phyloP scores from a whole-genome alignment of 2,113 vertebrate genomes.

The Hippocampus zosterae region DNA sequence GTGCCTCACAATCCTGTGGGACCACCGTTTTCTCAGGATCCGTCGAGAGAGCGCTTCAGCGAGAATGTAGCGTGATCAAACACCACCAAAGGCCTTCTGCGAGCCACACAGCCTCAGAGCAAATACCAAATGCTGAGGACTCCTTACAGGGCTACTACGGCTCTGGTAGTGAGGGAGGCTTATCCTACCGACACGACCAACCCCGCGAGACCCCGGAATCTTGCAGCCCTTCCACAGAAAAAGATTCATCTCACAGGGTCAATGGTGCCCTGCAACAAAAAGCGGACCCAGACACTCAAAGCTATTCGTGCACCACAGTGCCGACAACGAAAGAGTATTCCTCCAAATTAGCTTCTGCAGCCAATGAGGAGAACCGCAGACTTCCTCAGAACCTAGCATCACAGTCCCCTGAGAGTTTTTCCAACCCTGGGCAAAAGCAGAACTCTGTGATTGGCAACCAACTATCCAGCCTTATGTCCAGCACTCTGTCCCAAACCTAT shows the following conservation, averaged over 20 bases:
- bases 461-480: constrained; percentile 84
- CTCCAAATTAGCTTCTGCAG: constrained; percentile 76
- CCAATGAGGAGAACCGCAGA: constrained; percentile 77
- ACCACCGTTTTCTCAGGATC: constrained; percentile 88
- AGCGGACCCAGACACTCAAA: constrained; percentile 74
- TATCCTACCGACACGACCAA: constrained; percentile 86
- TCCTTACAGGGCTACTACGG: constrained; percentile 86
- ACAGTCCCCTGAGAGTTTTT: constrained; percentile 83
- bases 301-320: constrained; percentile 77
- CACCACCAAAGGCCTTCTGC: constrained; percentile 99
- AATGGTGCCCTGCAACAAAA: constrained; percentile 82
- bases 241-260: constrained; percentile 83
- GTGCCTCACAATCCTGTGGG: constrained; percentile 81
- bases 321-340: constrained; percentile 82
- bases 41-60: constrained; percentile 95
- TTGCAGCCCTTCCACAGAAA: constrained; percentile 77
- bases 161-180: constrained; percentile 71
- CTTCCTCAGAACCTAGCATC: constrained; percentile 76
- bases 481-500: constrained; percentile 85
- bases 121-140: constrained; percentile 86
- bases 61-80: constrained; percentile 99
- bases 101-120: constrained; percentile 83
- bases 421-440: constrained; percentile 85
- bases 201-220: constrained; percentile 81
- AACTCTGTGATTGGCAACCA: constrained; percentile 89